phyloP scores from a whole-genome alignment of 2,113 vertebrate genomes.

The Albula glossodonta region DNA sequence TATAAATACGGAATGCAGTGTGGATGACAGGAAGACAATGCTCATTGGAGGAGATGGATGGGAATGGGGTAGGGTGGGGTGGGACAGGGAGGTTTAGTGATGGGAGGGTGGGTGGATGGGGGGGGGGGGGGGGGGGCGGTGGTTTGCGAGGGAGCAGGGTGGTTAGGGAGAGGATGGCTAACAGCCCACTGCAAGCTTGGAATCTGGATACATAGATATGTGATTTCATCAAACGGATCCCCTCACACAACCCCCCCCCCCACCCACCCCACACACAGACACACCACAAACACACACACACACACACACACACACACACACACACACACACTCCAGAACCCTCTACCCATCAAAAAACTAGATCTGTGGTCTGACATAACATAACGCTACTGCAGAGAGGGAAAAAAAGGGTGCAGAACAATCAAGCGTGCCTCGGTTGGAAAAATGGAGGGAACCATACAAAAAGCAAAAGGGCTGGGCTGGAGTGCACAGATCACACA shows the following conservation, averaged over 20 bases:
- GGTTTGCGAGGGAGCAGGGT: not conserved
- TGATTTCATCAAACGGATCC: not conserved
- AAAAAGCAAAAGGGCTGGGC: not conserved
- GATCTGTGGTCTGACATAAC: conserved; percentile 11
- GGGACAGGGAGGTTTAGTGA: too few species aligned
- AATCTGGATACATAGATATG: not conserved
- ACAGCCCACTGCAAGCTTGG: conserved; percentile 36
- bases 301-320: not conserved
- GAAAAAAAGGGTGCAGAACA: not conserved
- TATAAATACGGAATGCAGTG: conserved; percentile 65
- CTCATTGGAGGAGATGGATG: conserved; percentile 40
- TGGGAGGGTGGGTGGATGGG: not conserved
- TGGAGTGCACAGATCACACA: conserved; percentile 39
- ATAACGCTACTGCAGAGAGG: not conserved
- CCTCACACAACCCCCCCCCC: not conserved
- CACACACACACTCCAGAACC: not conserved
- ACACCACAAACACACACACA: not conserved
- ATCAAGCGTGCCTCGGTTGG: conserved; percentile 4
- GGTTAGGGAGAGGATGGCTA: conserved; percentile 33
- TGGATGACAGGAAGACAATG: conserved; percentile 54
- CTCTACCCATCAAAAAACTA: not conserved
- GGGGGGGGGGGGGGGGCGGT: not conserved
- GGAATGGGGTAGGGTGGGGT: not conserved
- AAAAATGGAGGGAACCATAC: not conserved
- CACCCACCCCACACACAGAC: not conserved